A percentile compares a stretch with the other conserved stretches of the same genome.
Conservation (phyloP, 2,113 vertebrate species). For the Nasalis larvatus region DNA sequence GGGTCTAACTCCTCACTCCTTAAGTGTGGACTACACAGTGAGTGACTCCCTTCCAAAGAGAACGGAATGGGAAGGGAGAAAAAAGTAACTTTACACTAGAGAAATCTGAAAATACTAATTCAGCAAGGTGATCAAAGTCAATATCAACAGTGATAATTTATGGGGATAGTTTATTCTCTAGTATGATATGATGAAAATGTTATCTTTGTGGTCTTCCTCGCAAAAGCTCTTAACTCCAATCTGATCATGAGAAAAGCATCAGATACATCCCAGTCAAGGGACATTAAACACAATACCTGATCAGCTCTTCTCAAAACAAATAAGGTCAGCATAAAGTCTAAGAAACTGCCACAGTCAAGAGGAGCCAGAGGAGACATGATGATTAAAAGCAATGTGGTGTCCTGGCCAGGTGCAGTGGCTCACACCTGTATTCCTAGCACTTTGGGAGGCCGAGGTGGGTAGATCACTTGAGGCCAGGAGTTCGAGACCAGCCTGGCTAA, state of each 20-base stretch:
- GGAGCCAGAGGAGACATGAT: background rate
- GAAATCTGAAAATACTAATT: background rate
- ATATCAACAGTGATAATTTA: background rate
- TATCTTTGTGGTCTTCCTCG: background rate
- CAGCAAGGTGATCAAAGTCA: background rate
- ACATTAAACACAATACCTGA: background rate
- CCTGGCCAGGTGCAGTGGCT: background rate
- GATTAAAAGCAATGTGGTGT: background rate
- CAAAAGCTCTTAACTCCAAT: background rate
- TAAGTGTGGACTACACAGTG: background rate
- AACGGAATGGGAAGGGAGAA: background rate
- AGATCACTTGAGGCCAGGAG: background rate
- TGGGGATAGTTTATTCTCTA: background rate
- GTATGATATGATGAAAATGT: background rate
- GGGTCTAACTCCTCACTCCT: background rate
- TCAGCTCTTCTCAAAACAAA: background rate
- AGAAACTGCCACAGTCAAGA: background rate
- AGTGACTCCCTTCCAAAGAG: background rate
- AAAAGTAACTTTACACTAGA: background rate
- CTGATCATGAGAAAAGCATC: background rate
- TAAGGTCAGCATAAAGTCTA: background rate
- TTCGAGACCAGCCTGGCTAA: background rate
- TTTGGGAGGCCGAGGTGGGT: background rate
- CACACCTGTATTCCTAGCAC: background rate
- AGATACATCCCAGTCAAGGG: background rate